A percentile compares a stretch with the other conserved stretches of the same genome.
Evolutionary conservation across 2,113 vertebrate species (phyloP).

Genomic region (Erinaceus europaeus): DNA sequence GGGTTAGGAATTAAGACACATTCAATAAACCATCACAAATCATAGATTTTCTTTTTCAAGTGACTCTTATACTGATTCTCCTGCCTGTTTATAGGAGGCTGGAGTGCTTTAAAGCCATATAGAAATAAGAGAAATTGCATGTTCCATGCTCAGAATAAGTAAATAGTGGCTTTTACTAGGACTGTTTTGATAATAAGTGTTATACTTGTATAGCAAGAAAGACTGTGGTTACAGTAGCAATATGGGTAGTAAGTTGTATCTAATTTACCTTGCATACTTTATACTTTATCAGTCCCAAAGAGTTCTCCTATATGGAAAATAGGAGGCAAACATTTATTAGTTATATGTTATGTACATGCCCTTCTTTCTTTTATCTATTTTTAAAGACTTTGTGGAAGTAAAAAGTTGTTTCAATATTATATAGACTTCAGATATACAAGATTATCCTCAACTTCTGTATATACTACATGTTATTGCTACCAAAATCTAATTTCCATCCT

Average conservation of each 20-base stretch:
- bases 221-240: not conserved
- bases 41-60: not conserved
- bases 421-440: no score
- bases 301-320: not conserved
- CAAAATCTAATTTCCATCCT: no score
- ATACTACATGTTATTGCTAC: no score
- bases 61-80: conserved; percentile 19
- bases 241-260: not conserved
- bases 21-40: not conserved
- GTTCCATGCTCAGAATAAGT: not conserved
- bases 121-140: not conserved
- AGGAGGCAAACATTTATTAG: no score
- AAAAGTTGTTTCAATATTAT: no score
- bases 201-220: not conserved
- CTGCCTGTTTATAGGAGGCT: conserved; percentile 10
- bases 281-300: not conserved
- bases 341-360: not conserved
- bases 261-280: not conserved
- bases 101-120: conserved; percentile 23
- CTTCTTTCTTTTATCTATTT: no score
- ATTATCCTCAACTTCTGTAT: no score
- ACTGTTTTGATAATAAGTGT: not conserved
- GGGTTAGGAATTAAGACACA: not conserved
- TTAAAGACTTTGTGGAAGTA: no score
- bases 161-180: not conserved